Evolutionary conservation across 2,888 invertebrate genomes (phyloP).

Genomic region (Vanessa cardui): DNA sequence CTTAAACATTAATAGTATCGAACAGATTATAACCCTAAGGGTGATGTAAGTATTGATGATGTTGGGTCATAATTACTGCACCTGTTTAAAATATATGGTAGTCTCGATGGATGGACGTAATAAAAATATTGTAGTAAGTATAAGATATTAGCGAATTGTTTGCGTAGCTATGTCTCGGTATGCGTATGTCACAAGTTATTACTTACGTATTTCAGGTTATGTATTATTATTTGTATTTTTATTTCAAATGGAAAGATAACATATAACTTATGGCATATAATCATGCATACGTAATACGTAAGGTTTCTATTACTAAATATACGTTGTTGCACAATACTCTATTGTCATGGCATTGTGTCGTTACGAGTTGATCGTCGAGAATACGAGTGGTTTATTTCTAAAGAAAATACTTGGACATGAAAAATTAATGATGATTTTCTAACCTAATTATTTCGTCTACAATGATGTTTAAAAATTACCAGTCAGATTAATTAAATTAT

Average conservation of each 20-base stretch:
- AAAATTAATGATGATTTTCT: not conserved
- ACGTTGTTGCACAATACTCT: constrained; percentile 17
- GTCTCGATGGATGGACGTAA: too few species aligned
- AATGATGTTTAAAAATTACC: too few species aligned
- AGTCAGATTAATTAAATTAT: not conserved
- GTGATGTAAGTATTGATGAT: not conserved
- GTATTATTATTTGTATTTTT: constrained; percentile 1
- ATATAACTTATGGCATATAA: constrained; percentile 17
- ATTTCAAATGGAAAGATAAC: constrained; percentile 18
- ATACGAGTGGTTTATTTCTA: too few species aligned
- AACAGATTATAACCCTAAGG: not conserved
- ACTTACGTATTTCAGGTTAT: not conserved
- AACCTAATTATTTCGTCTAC: too few species aligned
- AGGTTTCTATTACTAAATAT: constrained; percentile 28
- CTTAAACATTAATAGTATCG: not conserved
- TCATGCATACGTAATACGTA: constrained; percentile 11
- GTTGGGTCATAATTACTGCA: too few species aligned
- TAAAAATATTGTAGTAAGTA: too few species aligned
- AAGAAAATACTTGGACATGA: too few species aligned
- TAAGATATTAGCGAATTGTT: too few species aligned
- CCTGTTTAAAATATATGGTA: too few species aligned
- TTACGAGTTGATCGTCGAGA: constrained; percentile 7
- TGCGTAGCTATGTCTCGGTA: too few species aligned
- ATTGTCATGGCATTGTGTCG: constrained; percentile 10
- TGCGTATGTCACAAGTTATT: too few species aligned